These are phyloP conservation scores for Drosophila setosimentum DNA, from an alignment of 2,888 invertebrate genomes.

Conservation along the genomic window DNA sequence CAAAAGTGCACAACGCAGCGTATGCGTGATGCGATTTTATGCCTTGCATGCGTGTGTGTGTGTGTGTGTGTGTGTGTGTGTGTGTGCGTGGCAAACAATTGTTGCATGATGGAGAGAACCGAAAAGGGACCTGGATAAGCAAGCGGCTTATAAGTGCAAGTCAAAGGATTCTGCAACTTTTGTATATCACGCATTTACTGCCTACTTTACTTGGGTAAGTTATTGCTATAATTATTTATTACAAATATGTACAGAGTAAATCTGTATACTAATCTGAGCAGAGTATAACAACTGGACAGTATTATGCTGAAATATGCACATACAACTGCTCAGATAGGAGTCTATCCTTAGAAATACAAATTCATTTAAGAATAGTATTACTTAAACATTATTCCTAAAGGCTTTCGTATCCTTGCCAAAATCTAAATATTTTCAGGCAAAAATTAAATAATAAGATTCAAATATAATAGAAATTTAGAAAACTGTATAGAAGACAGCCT, in stretches of 20 bases:
- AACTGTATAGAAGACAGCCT: neutral
- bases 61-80: slow-evolving; percentile 8
- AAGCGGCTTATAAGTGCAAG: slow-evolving; percentile 17
- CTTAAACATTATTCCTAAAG: neutral
- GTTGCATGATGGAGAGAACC: slow-evolving; percentile 3
- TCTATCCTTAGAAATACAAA: neutral
- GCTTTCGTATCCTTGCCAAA: neutral
- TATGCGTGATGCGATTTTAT: slow-evolving; percentile 61
- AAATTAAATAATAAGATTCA: neutral
- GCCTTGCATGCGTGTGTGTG: slow-evolving; percentile 17
- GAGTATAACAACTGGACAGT: neutral
- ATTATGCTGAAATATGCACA: neutral
- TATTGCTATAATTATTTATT: neutral
- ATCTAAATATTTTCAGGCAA: neutral
- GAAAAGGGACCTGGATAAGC: slow-evolving; percentile 6
- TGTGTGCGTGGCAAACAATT: slow-evolving; percentile 28
- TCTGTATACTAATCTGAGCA: neutral
- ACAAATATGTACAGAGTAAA: neutral
- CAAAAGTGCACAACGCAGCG: slow-evolving; percentile 67
- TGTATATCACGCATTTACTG: slow-evolving; percentile 6
- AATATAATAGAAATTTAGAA: neutral
- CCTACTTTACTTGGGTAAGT: slow-evolving; percentile 7
- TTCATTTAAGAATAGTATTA: neutral
- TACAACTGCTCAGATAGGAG: neutral
- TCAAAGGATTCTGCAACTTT: neutral